Base-by-base conservation (phyloP, 30 jellyfish, hydroid and myxozoan species). In the Chrysaora quinquecirrha region DNA sequence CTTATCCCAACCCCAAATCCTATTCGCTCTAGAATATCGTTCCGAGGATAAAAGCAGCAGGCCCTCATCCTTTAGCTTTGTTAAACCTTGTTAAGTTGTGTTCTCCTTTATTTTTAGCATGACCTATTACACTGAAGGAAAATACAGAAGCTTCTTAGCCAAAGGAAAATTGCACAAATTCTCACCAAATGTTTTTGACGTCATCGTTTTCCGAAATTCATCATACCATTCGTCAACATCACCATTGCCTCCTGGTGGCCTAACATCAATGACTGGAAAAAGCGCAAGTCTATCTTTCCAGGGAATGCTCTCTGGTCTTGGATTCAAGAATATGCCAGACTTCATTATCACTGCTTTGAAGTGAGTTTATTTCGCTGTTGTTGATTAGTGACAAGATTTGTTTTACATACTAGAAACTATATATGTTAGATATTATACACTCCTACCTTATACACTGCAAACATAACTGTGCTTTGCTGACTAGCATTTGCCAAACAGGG, bases 81-180 rank as follows among this genome's bases (percentile, higher is more conserved):
- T n/a, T n/a, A n/a, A n/a, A n/a, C n/a, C n/a, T n/a, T n/a, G n/a
- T n/a, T n/a, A n/a, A n/a, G n/a, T n/a, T n/a, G n/a, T n/a, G n/a
- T n/a, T n/a, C n/a, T n/a, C n/a, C n/a, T n/a, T n/a, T 31, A 16
- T 23, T 46, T n/a, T 34, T 30, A 94, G 99, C 83, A 52, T 94
- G 68, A 94, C 99, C 1, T 94, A 87, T 62, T 94, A 94, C 78
- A 80, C 96, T 0, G 99, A 94, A 66, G 97, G 99, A 16, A 71
- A 92, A 31, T 83, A 82, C 85, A 88, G 84, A 32, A 88, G 99
- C 27, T 75, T 34, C 63, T 67, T 94, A 30, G 99, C 99, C 49
- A 94, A 94, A 70, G 99, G 99, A 12, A 77, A 94, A 24, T 78
- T 61, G 56, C 82, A 63, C 68, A 72, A 80, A 58, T 94, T 94